Conservation (phyloP, 1,140 invertebrate species). For the Rhynchophorus ferrugineus region DNA sequence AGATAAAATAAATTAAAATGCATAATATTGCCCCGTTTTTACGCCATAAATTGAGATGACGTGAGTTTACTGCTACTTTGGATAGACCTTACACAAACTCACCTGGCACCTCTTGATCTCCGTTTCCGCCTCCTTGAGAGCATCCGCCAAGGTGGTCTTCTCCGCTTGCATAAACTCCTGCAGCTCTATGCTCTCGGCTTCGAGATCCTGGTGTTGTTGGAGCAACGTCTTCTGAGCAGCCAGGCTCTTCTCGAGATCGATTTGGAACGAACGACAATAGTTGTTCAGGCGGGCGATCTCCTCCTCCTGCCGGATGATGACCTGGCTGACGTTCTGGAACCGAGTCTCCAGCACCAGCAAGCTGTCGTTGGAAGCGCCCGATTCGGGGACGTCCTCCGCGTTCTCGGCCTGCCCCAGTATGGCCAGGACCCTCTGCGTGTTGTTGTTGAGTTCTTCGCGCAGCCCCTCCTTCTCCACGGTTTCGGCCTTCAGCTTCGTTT, state of each 20-base stretch:
- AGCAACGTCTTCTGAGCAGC: slow-evolving; percentile 56
- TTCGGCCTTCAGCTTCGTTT: slow-evolving; percentile 53
- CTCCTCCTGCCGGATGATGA: slow-evolving; percentile 64
- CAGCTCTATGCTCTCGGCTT: slow-evolving; percentile 62
- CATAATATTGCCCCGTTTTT: too few species aligned
- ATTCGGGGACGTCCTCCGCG: slow-evolving; percentile 29
- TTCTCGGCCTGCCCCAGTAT: slow-evolving; percentile 48
- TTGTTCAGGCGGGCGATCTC: slow-evolving; percentile 64
- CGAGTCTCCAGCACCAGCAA: slow-evolving; percentile 66
- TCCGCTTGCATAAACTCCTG: slow-evolving; percentile 73
- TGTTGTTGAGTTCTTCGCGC: slow-evolving; percentile 62
- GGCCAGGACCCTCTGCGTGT: slow-evolving; percentile 61
- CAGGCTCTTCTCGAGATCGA: slow-evolving; percentile 58
- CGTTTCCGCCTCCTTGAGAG: slow-evolving; percentile 63
- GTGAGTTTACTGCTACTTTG: too few species aligned
- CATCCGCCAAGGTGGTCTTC: slow-evolving; percentile 62
- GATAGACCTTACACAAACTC: background rate
- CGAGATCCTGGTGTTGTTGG: slow-evolving; percentile 63
- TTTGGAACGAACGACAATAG: slow-evolving; percentile 57
- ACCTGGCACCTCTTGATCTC: slow-evolving; percentile 51
- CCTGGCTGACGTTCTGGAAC: slow-evolving; percentile 63
- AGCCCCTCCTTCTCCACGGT: slow-evolving; percentile 60
- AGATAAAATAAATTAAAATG: too few species aligned
- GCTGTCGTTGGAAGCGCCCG: slow-evolving; percentile 54
- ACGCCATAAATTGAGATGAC: too few species aligned